A percentile compares a stretch with the other conserved stretches of the same genome.
These are phyloP conservation scores for Dromiciops gliroides DNA, from an alignment of 2,113 vertebrate species.

Conservation along the genomic window DNA sequence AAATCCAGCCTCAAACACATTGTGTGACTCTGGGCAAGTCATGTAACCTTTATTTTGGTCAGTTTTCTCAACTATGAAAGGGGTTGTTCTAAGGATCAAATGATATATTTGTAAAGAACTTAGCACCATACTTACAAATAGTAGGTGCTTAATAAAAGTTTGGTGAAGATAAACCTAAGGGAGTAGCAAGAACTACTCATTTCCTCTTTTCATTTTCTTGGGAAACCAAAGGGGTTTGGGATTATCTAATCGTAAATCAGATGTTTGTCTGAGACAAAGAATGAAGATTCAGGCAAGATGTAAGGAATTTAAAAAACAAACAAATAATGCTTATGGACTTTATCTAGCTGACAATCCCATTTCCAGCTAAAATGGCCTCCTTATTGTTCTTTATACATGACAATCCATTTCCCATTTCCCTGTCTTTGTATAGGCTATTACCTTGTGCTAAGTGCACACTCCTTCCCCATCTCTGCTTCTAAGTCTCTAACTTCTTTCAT, in stretches of 20 bases:
- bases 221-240: background rate
- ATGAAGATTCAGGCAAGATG: background rate
- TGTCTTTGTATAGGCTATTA: background rate
- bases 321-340: background rate
- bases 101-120: background rate
- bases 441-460: background rate
- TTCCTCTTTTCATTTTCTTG: background rate
- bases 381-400: background rate
- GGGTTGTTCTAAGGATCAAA: slow-evolving; percentile 28
- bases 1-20: background rate
- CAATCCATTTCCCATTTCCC: background rate
- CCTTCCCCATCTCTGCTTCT: background rate
- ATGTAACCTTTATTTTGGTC: background rate
- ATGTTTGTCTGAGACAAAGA: background rate
- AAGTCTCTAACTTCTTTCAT: background rate
- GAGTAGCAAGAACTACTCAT: background rate
- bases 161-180: background rate
- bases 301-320: background rate
- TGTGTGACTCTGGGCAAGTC: background rate
- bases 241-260: background rate
- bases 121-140: background rate
- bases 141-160: background rate
- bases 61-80: slow-evolving; percentile 32
- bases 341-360: background rate
- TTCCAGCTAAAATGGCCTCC: background rate